Evolutionary conservation across 1,140 invertebrate species (phyloP).

Genomic region (Leptopilina clavipes): DNA sequence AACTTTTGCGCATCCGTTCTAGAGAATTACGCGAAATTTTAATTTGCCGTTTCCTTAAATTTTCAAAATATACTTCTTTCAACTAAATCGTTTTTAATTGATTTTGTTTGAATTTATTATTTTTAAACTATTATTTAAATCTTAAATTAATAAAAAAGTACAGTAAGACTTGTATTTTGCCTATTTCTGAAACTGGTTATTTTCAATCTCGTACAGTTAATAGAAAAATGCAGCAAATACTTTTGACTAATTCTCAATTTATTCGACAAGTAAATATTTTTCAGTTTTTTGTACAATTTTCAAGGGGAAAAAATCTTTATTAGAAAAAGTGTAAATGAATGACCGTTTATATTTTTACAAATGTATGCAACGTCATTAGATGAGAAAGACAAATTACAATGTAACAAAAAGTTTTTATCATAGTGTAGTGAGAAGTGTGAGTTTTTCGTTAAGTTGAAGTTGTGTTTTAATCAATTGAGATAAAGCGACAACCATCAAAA

Average conservation of each 20-base stretch:
- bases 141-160: too few relatives aligned
- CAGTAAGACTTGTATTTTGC: too few relatives aligned
- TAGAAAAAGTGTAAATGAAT: background rate
- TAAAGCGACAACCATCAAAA: conserved; percentile 96
- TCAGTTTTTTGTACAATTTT: conserved; percentile 13
- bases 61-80: too few relatives aligned
- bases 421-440: conserved; percentile 86
- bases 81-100: too few relatives aligned
- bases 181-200: too few relatives aligned
- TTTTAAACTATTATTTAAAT: too few relatives aligned
- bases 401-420: conserved; percentile 62
- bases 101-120: too few relatives aligned
- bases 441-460: conserved; percentile 95
- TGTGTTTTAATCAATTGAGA: conserved; percentile 97
- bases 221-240: too few relatives aligned
- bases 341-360: background rate
- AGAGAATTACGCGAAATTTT: too few relatives aligned
- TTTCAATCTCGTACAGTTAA: too few relatives aligned
- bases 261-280: background rate
- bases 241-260: background rate
- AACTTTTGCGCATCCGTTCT: too few relatives aligned
- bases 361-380: conserved; percentile 39
- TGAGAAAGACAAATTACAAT: conserved; percentile 39
- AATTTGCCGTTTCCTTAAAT: too few relatives aligned
- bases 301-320: background rate